These are phyloP conservation scores for Trachelus stipa DNA, from an alignment of 2,888 invertebrate genomes.

Conservation along the genomic window DNA sequence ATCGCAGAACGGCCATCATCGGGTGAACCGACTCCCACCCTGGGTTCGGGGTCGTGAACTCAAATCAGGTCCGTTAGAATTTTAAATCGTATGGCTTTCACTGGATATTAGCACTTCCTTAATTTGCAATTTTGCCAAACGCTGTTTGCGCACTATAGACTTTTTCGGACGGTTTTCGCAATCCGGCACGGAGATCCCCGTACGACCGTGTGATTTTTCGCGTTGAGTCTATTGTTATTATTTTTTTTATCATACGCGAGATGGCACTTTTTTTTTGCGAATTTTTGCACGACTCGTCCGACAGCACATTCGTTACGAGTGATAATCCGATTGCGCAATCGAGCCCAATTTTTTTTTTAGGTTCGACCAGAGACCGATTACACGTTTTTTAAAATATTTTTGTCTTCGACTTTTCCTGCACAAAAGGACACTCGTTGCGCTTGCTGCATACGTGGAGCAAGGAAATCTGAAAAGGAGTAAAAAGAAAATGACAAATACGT, in stretches of 20 bases:
- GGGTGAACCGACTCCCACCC: neutral
- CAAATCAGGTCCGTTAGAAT: constrained; percentile 33
- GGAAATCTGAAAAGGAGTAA: neutral
- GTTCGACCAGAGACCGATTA: too few species aligned
- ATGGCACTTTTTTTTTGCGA: neutral
- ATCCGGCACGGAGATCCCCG: neutral
- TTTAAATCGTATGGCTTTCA: constrained; percentile 16
- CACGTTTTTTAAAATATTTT: too few species aligned
- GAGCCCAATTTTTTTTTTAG: too few species aligned
- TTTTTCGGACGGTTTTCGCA: neutral
- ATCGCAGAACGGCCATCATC: neutral
- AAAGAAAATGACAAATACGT: neutral
- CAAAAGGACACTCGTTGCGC: neutral
- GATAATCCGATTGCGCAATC: neutral
- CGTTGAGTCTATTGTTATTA: neutral
- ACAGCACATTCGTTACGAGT: neutral
- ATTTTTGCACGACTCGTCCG: neutral
- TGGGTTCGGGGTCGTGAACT: constrained; percentile 31
- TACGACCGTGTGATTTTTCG: neutral
- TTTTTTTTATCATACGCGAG: neutral
- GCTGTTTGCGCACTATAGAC: neutral
- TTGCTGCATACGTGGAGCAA: neutral
- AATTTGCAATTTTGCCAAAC: constrained; percentile 5
- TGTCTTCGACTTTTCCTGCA: neutral
- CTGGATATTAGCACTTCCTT: constrained; percentile 5